phyloP scores from a whole-genome alignment of 2,888 invertebrate species.

The Tethea ocularis region DNA sequence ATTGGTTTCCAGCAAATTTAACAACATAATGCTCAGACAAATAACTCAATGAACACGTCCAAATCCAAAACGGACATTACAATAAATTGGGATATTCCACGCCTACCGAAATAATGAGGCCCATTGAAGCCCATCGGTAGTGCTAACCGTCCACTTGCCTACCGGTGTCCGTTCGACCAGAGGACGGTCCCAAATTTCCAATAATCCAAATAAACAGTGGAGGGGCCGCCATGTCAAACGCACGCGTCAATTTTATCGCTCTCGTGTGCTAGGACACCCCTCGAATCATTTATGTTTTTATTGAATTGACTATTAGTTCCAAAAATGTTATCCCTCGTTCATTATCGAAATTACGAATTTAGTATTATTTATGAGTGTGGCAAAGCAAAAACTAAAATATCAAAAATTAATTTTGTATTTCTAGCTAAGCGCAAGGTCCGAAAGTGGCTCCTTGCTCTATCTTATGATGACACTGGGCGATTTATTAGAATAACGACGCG shows the following conservation, averaged over 20 bases:
- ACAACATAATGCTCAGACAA: constrained; percentile 19
- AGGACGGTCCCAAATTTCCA: constrained; percentile 16
- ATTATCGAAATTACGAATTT: not conserved
- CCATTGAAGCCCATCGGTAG: constrained; percentile 40
- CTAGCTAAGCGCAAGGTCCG: too few relatives aligned
- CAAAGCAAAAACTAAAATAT: not conserved
- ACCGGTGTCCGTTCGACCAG: constrained; percentile 21
- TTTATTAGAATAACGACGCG: too few relatives aligned
- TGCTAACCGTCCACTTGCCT: constrained; percentile 36
- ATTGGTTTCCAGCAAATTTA: not conserved
- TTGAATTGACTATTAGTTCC: constrained; percentile 56
- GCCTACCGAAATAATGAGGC: constrained; percentile 33
- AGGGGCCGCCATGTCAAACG: constrained; percentile 52
- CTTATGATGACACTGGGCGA: too few relatives aligned
- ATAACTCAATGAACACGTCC: constrained; percentile 15
- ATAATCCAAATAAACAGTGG: constrained; percentile 52
- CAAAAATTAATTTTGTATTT: too few relatives aligned
- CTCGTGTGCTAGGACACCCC: constrained; percentile 32
- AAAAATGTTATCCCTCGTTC: constrained; percentile 40
- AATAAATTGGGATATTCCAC: constrained; percentile 18
- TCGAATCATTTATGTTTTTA: constrained; percentile 49
- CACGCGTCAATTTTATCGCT: constrained; percentile 72
- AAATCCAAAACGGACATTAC: constrained; percentile 9
- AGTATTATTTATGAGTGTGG: not conserved
- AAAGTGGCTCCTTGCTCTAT: too few relatives aligned